Evolutionary conservation across 2,113 vertebrate species (phyloP).

Genomic region (Vidua macroura): DNA sequence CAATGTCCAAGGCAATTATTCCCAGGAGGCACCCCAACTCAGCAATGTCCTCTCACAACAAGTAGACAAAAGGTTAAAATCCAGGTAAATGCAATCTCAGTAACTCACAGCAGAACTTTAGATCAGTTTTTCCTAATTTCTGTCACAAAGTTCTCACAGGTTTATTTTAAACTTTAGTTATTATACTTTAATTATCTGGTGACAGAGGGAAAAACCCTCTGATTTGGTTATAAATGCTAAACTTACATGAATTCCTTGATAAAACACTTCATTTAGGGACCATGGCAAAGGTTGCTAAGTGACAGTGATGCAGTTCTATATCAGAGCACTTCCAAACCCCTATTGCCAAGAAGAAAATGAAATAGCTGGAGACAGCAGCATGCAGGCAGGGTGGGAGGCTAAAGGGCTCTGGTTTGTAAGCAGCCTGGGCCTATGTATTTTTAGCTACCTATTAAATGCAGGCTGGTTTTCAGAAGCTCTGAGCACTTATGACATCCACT

Average conservation of each 20-base stretch:
- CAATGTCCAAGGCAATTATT: not conserved
- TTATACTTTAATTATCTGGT: not conserved
- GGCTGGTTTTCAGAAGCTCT: not conserved
- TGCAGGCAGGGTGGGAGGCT: not conserved
- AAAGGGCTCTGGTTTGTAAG: not conserved
- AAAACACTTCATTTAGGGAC: not conserved
- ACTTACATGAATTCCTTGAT: not conserved
- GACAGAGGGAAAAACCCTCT: not conserved
- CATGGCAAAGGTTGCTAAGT: conserved; percentile 10
- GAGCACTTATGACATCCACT: not conserved
- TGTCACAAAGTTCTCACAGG: not conserved
- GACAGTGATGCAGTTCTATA: not conserved
- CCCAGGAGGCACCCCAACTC: not conserved
- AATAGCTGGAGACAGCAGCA: accelerated
- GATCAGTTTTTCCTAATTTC: not conserved
- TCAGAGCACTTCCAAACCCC: not conserved
- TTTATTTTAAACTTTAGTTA: conserved; percentile 36
- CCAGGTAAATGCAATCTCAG: not conserved
- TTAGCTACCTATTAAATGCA: not conserved
- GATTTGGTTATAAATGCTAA: conserved; percentile 11
- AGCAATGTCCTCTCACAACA: not conserved
- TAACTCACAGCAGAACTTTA: not conserved
- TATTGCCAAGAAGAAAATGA: not conserved
- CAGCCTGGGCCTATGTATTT: not conserved
- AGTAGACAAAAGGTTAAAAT: not conserved